A percentile compares a stretch with the other conserved stretches of the same genome.
Conservation (phyloP, 2,888 invertebrate genomes). For the Nomada fabriciana region DNA sequence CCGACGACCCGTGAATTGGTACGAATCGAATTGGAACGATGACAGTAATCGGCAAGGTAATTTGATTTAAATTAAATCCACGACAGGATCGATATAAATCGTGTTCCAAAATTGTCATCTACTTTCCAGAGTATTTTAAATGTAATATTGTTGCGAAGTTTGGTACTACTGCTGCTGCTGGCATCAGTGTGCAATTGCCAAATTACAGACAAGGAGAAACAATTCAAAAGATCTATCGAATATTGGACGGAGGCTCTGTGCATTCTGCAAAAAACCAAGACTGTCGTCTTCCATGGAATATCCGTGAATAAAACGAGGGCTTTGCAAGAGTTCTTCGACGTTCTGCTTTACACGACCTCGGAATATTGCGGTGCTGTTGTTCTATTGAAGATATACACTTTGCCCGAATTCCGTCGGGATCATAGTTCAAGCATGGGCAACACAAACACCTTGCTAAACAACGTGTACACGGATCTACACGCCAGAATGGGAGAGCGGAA, state of each 20-base stretch:
- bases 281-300: slow-evolving; percentile 37
- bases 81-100: no score
- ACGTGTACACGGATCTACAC: not conserved
- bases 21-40: not conserved
- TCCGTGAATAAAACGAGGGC: not conserved
- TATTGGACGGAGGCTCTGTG: slow-evolving; percentile 57
- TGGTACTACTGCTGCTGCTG: not conserved
- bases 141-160: not conserved
- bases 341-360: slow-evolving; percentile 7
- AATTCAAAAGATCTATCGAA: slow-evolving; percentile 3
- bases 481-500: not conserved
- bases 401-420: not conserved
- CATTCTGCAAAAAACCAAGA: slow-evolving; percentile 36
- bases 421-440: not conserved
- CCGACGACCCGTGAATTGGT: no score
- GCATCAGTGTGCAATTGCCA: not conserved
- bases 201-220: not conserved
- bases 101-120: not conserved
- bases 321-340: slow-evolving; percentile 22
- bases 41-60: not conserved
- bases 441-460: no score
- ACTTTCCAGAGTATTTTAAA: not conserved
- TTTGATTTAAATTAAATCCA: not conserved
- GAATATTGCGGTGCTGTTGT: slow-evolving; percentile 32
- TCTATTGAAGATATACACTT: not conserved